A percentile compares a stretch with the other conserved stretches of the same genome.
phyloP scores from a whole-genome alignment of 2,113 vertebrate genomes.

The Carassius auratus region DNA sequence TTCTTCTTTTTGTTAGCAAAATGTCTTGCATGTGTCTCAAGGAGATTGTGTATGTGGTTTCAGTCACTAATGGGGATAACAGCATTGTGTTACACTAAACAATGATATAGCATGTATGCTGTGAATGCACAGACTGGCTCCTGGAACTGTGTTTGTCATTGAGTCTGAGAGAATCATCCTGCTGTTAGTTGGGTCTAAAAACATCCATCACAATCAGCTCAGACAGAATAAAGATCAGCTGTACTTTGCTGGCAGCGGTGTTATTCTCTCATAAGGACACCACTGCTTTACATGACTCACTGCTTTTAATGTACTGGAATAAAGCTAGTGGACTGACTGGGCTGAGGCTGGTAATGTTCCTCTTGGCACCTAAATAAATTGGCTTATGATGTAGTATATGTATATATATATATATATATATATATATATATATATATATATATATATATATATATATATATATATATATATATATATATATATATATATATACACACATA shows the following conservation, averaged over 20 bases:
- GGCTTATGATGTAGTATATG: too few species aligned
- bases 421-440: too few species aligned
- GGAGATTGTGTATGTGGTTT: background rate
- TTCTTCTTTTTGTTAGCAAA: background rate
- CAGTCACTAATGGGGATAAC: slow-evolving; percentile 4
- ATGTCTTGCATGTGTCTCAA: background rate
- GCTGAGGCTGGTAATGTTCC: background rate
- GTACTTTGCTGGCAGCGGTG: slow-evolving; percentile 5
- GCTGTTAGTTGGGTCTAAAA: slow-evolving; percentile 15
- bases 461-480: too few species aligned
- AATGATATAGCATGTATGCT: background rate
- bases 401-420: too few species aligned
- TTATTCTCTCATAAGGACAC: slow-evolving; percentile 28
- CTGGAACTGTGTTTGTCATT: background rate
- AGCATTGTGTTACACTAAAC: slow-evolving; percentile 14
- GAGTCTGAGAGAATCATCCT: slow-evolving; percentile 17
- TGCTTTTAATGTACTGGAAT: slow-evolving; percentile 3
- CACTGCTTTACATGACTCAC: slow-evolving; percentile 17
- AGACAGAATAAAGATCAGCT: slow-evolving; percentile 35
- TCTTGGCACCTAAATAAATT: background rate
- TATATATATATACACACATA: too few species aligned
- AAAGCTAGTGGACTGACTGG: background rate
- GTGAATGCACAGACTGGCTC: background rate
- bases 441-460: too few species aligned
- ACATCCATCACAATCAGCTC: slow-evolving; percentile 45